Evolutionary conservation across 1,140 invertebrate species (phyloP).

Genomic region (Meloidogyne exigua): DNA sequence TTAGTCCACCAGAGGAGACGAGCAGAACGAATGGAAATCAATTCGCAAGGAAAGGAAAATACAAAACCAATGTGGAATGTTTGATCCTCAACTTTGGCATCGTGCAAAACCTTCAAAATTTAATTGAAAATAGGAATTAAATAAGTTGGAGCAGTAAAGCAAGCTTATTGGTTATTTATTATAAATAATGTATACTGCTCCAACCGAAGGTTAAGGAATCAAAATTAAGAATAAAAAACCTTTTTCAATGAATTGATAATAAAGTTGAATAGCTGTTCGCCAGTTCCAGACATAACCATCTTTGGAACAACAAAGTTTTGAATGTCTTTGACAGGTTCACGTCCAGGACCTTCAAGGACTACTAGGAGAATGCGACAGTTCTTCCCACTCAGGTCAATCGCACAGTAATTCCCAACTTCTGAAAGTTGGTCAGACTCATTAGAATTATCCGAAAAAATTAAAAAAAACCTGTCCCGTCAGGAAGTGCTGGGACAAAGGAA

Average conservation of each 20-base stretch:
- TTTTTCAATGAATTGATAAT: constrained; percentile 64
- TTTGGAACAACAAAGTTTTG: constrained; percentile 61
- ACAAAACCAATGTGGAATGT: constrained; percentile 63
- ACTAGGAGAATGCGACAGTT: constrained; percentile 60
- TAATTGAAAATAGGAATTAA: no score
- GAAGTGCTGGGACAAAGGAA: constrained; percentile 57
- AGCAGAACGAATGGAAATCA: constrained; percentile 61
- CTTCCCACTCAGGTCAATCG: constrained; percentile 62
- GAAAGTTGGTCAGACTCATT: constrained; percentile 23
- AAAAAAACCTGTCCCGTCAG: constrained; percentile 55
- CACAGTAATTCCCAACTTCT: constrained; percentile 63
- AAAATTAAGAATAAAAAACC: constrained; percentile 23
- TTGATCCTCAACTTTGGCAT: constrained; percentile 59
- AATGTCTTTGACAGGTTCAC: constrained; percentile 42
- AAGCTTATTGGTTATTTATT: no score
- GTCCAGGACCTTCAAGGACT: constrained; percentile 46
- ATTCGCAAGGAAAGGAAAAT: constrained; percentile 62
- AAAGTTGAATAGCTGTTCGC: constrained; percentile 63
- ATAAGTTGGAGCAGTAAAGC: no score
- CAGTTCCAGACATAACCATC: constrained; percentile 62
- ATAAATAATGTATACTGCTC: no score
- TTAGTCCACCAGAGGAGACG: constrained; percentile 63
- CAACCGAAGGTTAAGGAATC: background rate
- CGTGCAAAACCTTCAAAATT: constrained; percentile 49
- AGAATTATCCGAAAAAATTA: constrained; percentile 5